Evolutionary conservation across 2,888 invertebrate species (phyloP).

Genomic region (Caenorhabditis parvicauda): DNA sequence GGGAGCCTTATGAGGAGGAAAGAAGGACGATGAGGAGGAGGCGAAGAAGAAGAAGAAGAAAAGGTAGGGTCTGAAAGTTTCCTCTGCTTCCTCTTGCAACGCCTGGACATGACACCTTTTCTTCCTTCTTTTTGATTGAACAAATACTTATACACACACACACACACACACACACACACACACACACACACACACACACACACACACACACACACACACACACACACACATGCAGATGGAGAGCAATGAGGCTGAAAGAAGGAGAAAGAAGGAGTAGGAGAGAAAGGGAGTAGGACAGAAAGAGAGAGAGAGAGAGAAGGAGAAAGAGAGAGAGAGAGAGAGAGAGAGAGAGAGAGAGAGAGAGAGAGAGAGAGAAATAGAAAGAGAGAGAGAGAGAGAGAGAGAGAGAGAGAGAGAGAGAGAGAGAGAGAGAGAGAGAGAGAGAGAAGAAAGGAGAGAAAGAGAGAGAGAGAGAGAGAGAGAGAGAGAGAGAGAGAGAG

Average conservation of each 20-base stretch:
- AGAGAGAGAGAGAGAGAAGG: slow-evolving; percentile 6
- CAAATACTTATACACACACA: slow-evolving; percentile 22
- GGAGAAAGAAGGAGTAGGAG: slow-evolving; percentile 14
- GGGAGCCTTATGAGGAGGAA: slow-evolving; percentile 16
- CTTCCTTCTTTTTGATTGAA: slow-evolving; percentile 10
- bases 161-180: no score
- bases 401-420: slow-evolving; percentile 10
- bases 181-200: slow-evolving; percentile 11
- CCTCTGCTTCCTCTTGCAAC: slow-evolving; percentile 8
- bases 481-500: not conserved
- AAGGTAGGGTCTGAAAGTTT: slow-evolving; percentile 22
- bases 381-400: slow-evolving; percentile 7
- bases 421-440: slow-evolving; percentile 4
- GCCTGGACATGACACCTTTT: slow-evolving; percentile 4
- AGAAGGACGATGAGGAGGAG: slow-evolving; percentile 4
- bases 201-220: slow-evolving; percentile 18
- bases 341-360: slow-evolving; percentile 16
- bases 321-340: slow-evolving; percentile 14
- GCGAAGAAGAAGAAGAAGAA: slow-evolving; percentile 6
- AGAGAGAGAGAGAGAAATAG: slow-evolving; percentile 11
- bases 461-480: slow-evolving; percentile 3
- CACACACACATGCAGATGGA: not conserved
- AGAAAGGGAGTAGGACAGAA: slow-evolving; percentile 10
- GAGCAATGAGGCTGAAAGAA: slow-evolving; percentile 12
- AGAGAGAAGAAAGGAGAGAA: not conserved